Conservation (phyloP, 2,888 invertebrate species). For the Eupithecia exiguata region DNA sequence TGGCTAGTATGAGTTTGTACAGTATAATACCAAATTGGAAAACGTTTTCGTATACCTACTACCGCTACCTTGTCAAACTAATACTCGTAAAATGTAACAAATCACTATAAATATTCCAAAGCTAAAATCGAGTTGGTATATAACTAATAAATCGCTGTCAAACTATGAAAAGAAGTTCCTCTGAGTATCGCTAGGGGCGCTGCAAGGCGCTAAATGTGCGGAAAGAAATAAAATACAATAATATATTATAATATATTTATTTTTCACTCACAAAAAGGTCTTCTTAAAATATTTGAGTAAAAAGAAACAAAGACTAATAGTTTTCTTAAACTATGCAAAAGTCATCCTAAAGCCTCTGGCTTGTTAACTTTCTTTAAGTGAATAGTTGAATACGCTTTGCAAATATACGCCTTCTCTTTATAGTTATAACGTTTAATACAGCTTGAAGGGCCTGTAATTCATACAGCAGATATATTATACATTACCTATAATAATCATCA, state of each 20-base stretch:
- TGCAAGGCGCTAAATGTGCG: not conserved
- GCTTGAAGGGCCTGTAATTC: not conserved
- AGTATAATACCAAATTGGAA: not conserved
- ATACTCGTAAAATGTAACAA: not conserved
- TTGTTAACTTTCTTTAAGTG: not conserved
- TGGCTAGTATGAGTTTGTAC: not conserved
- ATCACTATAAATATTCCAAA: not conserved
- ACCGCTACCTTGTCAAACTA: not conserved
- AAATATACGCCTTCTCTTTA: constrained; percentile 4
- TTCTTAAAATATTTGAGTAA: too few relatives aligned
- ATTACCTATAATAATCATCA: constrained; percentile 14
- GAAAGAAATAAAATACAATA: too few relatives aligned
- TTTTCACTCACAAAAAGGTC: too few relatives aligned
- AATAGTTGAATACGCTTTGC: not conserved
- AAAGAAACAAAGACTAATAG: not conserved
- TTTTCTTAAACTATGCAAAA: not conserved
- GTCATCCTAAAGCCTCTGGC: not conserved
- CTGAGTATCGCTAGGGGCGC: not conserved
- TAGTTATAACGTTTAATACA: constrained; percentile 5
- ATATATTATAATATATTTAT: too few relatives aligned
- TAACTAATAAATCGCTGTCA: not conserved
- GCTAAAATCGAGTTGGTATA: not conserved
- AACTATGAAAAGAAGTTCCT: not conserved
- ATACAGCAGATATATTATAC: constrained; percentile 12
- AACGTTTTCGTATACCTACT: not conserved